phyloP scores from a whole-genome alignment of 2,888 invertebrate genomes.

The Tinea pellionella region DNA sequence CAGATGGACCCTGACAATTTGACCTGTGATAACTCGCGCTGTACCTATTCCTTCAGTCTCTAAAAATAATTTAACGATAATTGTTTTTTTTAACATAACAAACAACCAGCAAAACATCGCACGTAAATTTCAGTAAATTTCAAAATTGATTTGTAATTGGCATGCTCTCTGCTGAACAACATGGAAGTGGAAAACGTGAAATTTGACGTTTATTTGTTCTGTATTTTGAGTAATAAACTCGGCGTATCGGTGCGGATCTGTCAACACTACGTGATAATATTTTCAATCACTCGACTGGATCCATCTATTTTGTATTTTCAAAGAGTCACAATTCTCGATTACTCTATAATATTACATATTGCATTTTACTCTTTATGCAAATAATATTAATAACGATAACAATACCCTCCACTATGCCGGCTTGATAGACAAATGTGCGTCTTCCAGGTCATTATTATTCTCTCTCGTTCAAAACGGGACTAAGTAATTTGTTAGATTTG shows the following conservation, averaged over 20 bases:
- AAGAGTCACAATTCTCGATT: neutral
- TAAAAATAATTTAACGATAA: too few relatives aligned
- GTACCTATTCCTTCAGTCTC: too few relatives aligned
- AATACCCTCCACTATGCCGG: too few relatives aligned
- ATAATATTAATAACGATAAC: too few relatives aligned
- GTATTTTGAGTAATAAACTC: neutral
- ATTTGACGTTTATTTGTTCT: neutral
- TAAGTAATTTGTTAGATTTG: too few relatives aligned
- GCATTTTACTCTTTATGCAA: neutral
- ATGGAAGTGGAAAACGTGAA: neutral
- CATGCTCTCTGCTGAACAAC: neutral
- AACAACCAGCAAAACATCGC: neutral
- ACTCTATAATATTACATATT: neutral
- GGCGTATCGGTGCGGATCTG: constrained; percentile 25
- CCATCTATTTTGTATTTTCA: neutral
- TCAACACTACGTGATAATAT: constrained; percentile 44
- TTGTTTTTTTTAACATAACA: too few relatives aligned
- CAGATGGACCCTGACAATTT: too few relatives aligned
- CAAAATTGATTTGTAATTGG: neutral
- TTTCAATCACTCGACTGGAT: constrained; percentile 35
- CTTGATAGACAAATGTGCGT: too few relatives aligned
- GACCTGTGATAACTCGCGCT: too few relatives aligned
- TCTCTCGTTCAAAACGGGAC: too few relatives aligned
- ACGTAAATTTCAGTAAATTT: neutral
- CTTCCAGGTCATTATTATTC: too few relatives aligned